Base-by-base conservation (phyloP, 2,797 vertebrate species). In the Arremon aurantiirostris region DNA sequence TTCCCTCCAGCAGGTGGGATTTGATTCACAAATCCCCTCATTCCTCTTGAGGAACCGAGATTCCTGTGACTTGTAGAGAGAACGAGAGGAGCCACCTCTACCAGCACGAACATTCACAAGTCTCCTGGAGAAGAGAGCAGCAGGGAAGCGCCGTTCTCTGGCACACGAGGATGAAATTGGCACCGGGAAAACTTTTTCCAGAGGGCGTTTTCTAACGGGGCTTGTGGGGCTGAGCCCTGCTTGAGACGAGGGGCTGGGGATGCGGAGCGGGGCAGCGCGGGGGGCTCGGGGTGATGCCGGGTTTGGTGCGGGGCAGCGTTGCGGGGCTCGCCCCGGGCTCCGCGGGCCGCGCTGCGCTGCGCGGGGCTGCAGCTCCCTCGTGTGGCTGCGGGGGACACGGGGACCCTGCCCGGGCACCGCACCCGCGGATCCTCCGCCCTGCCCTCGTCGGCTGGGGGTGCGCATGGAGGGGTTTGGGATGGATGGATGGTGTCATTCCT, bases 351-450 rank as follows among this genome's bases (percentile, higher is more conserved):
- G 60, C 59, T 7, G 77, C 68, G 60, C 86, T 79, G 37, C 32
- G 92, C 16, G 72, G 71, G 86, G 72, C 85, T 94, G 92, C 90
- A 95, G 92, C 94, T 41, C 96, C 96, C 92, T 91, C 96, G 90
- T 95, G 96, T 94, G 96, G 95, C 90, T 55, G 69, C 82, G 70
- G 26, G 35, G 35, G 35, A 35, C 30, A 39, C 35, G 57, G 35
- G 35, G 35, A 60, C 26, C 35, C 35, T 27, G 24, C 35, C 69
- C 8, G 6, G 37, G 3, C 7, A 26, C 41, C 17, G 11, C 71
- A 9, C 44, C 30, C 55, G 4, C 13, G 8, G 26, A 4, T 37
- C 22, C 53, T 14, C 15, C 1, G 14, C 22, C 55, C 46, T 28
- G 21, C 50, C 11, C n/a, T 4, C 12, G 8, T 8, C 28, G 24